phyloP scores from a whole-genome alignment of 2,113 vertebrate species.

The Melospiza melodia region DNA sequence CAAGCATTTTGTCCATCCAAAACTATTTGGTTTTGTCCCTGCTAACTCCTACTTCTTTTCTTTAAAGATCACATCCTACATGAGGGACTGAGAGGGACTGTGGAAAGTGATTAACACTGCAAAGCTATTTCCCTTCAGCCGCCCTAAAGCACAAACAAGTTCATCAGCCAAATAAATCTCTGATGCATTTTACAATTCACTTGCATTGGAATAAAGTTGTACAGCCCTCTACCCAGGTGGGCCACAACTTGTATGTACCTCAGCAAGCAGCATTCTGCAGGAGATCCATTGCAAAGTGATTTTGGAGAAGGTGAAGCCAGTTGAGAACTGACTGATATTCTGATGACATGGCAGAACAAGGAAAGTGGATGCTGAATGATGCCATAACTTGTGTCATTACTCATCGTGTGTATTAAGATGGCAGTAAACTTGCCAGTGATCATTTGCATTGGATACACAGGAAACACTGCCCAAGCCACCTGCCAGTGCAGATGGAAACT shows the following conservation, averaged over 20 bases:
- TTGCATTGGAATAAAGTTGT: background rate
- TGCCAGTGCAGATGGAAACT: background rate
- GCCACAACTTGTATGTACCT: background rate
- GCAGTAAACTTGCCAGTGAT: background rate
- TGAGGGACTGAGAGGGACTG: background rate
- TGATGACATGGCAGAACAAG: background rate
- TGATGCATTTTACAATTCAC: background rate
- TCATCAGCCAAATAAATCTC: background rate
- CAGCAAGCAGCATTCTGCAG: background rate
- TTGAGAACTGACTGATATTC: background rate
- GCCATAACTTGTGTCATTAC: background rate
- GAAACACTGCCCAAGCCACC: background rate
- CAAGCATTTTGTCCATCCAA: background rate
- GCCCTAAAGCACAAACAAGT: background rate
- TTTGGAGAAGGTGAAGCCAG: background rate
- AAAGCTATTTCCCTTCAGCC: background rate
- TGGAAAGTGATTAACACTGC: background rate
- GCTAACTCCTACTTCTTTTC: background rate
- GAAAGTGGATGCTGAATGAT: background rate
- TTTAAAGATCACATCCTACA: background rate
- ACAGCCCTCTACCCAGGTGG: accelerated
- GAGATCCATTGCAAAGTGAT: background rate
- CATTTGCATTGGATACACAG: accelerated
- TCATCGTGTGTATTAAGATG: background rate
- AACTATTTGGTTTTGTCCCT: background rate